Evolutionary conservation across 2,888 invertebrate genomes (phyloP).

Genomic region (Drosophila stalkeri): DNA sequence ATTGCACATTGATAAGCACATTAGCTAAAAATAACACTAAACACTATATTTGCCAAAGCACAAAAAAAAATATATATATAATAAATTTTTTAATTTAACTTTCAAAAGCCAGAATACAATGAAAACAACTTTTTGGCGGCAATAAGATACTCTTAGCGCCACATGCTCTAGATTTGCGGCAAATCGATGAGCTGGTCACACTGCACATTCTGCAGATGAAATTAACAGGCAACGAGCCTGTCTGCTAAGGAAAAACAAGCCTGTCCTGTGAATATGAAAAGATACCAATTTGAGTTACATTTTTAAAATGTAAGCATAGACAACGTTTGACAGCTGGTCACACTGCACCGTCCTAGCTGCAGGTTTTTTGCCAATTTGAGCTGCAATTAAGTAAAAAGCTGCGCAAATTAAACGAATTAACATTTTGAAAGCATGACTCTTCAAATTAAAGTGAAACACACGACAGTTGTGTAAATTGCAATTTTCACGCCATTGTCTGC

Average conservation of each 20-base stretch:
- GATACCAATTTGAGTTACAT: not conserved
- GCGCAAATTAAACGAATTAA: constrained; percentile 3
- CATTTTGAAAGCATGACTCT: not conserved
- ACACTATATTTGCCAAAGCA: constrained; percentile 9
- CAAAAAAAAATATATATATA: not conserved
- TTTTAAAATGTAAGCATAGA: not conserved
- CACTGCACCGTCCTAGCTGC: not conserved
- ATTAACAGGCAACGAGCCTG: not conserved
- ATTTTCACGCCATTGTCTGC: constrained; percentile 63
- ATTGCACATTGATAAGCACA: constrained; percentile 30
- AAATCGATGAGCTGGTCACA: not conserved
- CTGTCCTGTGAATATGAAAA: not conserved
- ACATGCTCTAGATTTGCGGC: not conserved
- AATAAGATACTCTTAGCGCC: not conserved
- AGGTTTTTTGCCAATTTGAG: constrained; percentile 1
- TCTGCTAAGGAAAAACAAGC: no score
- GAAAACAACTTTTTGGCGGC: not conserved
- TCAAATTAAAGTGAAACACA: constrained; percentile 9
- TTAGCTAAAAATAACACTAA: constrained; percentile 14
- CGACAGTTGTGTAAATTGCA: constrained; percentile 56
- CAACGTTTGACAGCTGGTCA: not conserved
- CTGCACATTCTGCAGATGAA: not conserved
- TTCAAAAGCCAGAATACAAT: not conserved
- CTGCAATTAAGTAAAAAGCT: not conserved
- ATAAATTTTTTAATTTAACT: not conserved